phyloP scores from a whole-genome alignment of 1,140 invertebrate genomes.

The Bombus breviceps region DNA sequence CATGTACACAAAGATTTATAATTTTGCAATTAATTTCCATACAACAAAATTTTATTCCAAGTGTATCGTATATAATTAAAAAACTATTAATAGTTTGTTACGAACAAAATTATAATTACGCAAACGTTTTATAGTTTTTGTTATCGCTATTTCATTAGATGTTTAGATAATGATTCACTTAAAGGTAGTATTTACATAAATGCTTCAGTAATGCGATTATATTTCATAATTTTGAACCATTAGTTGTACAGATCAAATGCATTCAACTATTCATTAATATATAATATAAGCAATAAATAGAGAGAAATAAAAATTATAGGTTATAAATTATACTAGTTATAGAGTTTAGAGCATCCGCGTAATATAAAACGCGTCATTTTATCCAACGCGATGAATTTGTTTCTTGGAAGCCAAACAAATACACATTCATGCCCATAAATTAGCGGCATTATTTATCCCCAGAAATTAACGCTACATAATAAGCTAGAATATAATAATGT shows the following conservation, averaged over 20 bases:
- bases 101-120: background rate
- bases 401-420: slow-evolving; percentile 23
- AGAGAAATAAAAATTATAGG: background rate
- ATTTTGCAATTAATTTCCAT: too few species aligned
- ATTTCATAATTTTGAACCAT: background rate
- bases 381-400: background rate
- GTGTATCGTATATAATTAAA: background rate
- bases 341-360: background rate
- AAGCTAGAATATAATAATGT: background rate
- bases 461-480: background rate
- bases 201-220: background rate
- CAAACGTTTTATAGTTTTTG: background rate
- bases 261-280: background rate
- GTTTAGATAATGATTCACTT: too few species aligned
- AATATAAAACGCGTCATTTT: background rate
- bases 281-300: background rate
- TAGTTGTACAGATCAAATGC: background rate
- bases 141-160: background rate
- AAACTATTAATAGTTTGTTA: background rate
- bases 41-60: background rate
- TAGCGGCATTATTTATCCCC: background rate
- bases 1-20: too few species aligned
- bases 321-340: slow-evolving; percentile 12
- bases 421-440: too few species aligned
- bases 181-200: background rate